A percentile compares a stretch with the other conserved stretches of the same genome.
Evolutionary conservation across 2,888 invertebrate species (phyloP).

Genomic region (Volucella zonaria): DNA sequence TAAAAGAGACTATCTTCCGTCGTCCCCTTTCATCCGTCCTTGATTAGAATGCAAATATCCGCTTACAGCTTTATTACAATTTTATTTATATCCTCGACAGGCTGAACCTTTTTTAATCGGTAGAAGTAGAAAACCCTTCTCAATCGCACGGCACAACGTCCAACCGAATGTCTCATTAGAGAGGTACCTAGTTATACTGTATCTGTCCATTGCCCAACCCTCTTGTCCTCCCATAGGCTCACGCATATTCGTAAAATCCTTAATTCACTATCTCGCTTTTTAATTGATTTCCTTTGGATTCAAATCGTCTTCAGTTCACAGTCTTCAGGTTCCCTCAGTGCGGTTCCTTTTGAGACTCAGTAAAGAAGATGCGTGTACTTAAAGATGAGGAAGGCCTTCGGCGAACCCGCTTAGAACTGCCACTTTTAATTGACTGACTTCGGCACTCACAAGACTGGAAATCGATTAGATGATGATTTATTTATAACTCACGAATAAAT

Average conservation of each 20-base stretch:
- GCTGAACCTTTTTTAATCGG: conserved; percentile 44
- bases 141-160: conserved; percentile 20
- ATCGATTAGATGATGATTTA: conserved; percentile 65
- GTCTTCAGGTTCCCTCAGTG: conserved; percentile 18
- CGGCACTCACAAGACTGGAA: conserved; percentile 17
- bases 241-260: conserved; percentile 56
- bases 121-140: conserved; percentile 28
- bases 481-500: conserved; percentile 57
- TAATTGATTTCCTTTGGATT: conserved; percentile 67
- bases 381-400: not conserved
- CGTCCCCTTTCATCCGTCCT: conserved; percentile 18
- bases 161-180: conserved; percentile 58
- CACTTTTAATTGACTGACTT: conserved; percentile 32
- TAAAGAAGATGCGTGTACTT: conserved; percentile 48
- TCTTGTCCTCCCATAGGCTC: conserved; percentile 4
- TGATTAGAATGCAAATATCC: conserved; percentile 63
- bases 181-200: not conserved
- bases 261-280: conserved; percentile 64
- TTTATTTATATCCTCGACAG: conserved; percentile 34
- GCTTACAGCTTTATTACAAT: conserved; percentile 61
- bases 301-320: not conserved
- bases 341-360: conserved; percentile 49
- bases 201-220: not conserved
- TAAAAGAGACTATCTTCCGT: not conserved
- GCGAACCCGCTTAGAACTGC: not conserved